Evolutionary conservation across 2,888 invertebrate genomes (phyloP), one percentile per base, ranked within the genome.

Genomic region (Salpingus planirostris): DNA sequence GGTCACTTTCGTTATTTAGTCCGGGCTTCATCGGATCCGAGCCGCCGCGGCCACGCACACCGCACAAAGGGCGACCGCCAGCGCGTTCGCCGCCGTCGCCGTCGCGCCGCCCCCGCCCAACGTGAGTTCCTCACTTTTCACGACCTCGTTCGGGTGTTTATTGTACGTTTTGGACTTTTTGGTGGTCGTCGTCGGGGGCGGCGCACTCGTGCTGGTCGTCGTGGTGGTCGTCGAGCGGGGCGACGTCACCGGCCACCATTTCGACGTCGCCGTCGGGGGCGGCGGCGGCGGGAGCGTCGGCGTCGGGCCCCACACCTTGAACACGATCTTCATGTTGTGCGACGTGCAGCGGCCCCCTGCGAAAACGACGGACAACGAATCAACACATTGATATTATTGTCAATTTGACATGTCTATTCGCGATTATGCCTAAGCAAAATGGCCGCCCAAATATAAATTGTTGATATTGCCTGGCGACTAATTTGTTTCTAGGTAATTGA

Each of bases 241-340:
- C 27, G 55, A 46, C 47, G 66, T 58, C 45, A 66, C 62, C 46
- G 69, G 66, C 52, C 67, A 57, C 58, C 57, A 60, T 13, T 35
- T 13, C 4, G 35, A 29, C n/a, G 24, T 37, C 32, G 43, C 47
- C 30, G 29, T 41, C 33, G 38, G 40, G 36, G 15, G 43, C 27
- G 36, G 31, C 36, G 64, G 56, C 42, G 58, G 46, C 43, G 42
- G 55, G 38, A 32, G 49, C 46, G 34, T 78, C 76, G 84, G 80
- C 21, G 83, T 80, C 8, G 49, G 47, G 31, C 49, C 49, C 44
- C 52, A 52, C 43, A 50, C 50, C 40, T 57, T 89, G 69, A 92
- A 92, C 39, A 92, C 88, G 54, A 93, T 82, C 73, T 91, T 91
- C 92, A 93, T 93, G 67, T 92, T 91, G 65, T 92, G 81, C 50